Evolutionary conservation across 2,888 invertebrate genomes (phyloP).

Genomic region (Pseudoips prasinana): DNA sequence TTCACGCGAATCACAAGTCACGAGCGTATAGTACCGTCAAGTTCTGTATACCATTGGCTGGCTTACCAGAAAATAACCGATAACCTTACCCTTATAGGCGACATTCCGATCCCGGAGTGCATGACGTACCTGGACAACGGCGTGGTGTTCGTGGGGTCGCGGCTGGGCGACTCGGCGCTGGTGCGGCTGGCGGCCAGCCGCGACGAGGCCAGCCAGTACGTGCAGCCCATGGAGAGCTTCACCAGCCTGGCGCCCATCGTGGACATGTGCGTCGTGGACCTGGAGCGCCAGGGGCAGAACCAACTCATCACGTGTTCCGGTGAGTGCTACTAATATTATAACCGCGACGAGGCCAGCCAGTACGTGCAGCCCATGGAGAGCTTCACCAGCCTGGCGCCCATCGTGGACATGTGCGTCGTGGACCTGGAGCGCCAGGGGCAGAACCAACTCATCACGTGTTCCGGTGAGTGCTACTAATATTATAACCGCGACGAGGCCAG

Average conservation of each 20-base stretch:
- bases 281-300: slow-evolving; percentile 98
- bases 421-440: too few species aligned
- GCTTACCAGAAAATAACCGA: too few species aligned
- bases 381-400: too few species aligned
- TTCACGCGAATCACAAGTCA: too few species aligned
- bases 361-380: too few species aligned
- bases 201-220: slow-evolving; percentile 94
- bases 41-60: too few species aligned
- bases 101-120: slow-evolving; percentile 97
- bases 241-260: slow-evolving; percentile 98
- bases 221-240: slow-evolving; percentile 97
- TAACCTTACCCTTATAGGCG: slow-evolving; percentile 83
- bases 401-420: too few species aligned
- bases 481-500: too few species aligned
- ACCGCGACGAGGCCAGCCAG: too few species aligned
- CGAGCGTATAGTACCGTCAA: too few species aligned
- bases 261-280: slow-evolving; percentile 98
- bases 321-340: slow-evolving; percentile 29
- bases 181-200: slow-evolving; percentile 92
- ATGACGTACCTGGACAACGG: slow-evolving; percentile 99
- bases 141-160: slow-evolving; percentile 97
- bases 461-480: too few species aligned
- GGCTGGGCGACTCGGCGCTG: slow-evolving; percentile 97
- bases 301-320: slow-evolving; percentile 99
- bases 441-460: too few species aligned